Conservation (phyloP, 2,113 vertebrate genomes). For the Nycticebus coucang region DNA sequence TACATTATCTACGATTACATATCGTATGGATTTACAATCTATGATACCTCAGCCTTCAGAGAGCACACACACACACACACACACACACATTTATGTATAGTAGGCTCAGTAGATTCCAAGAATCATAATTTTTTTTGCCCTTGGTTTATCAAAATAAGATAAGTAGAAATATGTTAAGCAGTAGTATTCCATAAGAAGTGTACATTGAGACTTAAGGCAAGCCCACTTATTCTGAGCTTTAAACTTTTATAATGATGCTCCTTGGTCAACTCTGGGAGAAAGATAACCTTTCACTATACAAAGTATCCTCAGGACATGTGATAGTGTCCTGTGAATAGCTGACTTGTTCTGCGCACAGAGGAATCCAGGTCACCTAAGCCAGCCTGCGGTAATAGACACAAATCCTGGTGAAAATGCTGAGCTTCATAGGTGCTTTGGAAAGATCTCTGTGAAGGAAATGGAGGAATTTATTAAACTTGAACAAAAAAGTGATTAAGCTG, state of each 20-base stretch:
- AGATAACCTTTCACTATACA: background rate
- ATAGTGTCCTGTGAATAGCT: background rate
- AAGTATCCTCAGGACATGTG: background rate
- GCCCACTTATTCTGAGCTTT: background rate
- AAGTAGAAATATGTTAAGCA: background rate
- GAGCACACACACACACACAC: background rate
- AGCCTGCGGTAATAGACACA: background rate
- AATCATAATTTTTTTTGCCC: background rate
- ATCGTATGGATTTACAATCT: too few relatives aligned
- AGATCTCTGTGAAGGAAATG: background rate
- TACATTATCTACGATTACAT: too few relatives aligned
- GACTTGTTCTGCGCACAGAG: background rate
- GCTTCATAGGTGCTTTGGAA: background rate
- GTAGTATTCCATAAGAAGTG: background rate
- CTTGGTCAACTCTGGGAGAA: background rate
- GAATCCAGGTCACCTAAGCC: background rate
- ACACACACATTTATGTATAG: too few relatives aligned
- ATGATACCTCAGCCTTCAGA: too few relatives aligned
- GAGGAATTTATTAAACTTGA: background rate
- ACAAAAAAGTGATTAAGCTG: background rate
- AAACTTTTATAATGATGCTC: background rate
- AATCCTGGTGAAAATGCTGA: background rate
- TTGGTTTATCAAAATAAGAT: conserved; percentile 13
- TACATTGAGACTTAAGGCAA: background rate
- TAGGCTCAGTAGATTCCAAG: background rate